Evolutionary conservation across 2,888 invertebrate species (phyloP).

Genomic region (Melangyna quadrimaculata): DNA sequence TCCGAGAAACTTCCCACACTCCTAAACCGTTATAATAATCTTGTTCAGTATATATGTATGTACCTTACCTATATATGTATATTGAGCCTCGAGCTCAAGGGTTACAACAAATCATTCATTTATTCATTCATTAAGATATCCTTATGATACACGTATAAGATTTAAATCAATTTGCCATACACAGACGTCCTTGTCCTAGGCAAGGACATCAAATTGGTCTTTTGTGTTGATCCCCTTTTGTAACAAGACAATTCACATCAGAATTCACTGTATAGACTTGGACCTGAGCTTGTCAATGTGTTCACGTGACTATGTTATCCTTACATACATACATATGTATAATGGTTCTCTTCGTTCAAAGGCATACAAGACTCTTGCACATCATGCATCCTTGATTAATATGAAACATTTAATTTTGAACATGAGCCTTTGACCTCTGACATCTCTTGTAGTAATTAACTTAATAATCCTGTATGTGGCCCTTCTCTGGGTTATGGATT

Average conservation of each 20-base stretch:
- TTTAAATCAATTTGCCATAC: constrained; percentile 58
- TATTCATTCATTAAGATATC: constrained; percentile 61
- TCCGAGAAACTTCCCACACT: background rate
- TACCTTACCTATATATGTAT: too few species aligned
- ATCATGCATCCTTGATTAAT: constrained; percentile 63
- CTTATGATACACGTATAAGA: constrained; percentile 29
- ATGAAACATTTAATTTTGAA: constrained; percentile 67
- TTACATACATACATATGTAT: too few species aligned
- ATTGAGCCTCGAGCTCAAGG: constrained; percentile 13
- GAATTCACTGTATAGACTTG: background rate
- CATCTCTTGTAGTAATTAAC: constrained; percentile 58
- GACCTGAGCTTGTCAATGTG: constrained; percentile 12
- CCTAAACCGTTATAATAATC: background rate
- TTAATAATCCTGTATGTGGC: constrained; percentile 49
- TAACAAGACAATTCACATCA: constrained; percentile 32
- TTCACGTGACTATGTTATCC: constrained; percentile 36
- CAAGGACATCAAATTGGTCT: constrained; percentile 58
- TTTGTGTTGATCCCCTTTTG: constrained; percentile 27
- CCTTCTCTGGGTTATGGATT: background rate
- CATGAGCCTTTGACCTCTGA: constrained; percentile 58
- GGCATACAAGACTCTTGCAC: background rate
- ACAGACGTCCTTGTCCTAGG: constrained; percentile 23
- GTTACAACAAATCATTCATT: constrained; percentile 63
- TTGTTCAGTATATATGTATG: constrained; percentile 10
- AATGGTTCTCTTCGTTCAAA: constrained; percentile 17